These are phyloP conservation scores for Apodemus speciosus DNA, from an alignment of 2,113 vertebrate species.

Conservation along the genomic window DNA sequence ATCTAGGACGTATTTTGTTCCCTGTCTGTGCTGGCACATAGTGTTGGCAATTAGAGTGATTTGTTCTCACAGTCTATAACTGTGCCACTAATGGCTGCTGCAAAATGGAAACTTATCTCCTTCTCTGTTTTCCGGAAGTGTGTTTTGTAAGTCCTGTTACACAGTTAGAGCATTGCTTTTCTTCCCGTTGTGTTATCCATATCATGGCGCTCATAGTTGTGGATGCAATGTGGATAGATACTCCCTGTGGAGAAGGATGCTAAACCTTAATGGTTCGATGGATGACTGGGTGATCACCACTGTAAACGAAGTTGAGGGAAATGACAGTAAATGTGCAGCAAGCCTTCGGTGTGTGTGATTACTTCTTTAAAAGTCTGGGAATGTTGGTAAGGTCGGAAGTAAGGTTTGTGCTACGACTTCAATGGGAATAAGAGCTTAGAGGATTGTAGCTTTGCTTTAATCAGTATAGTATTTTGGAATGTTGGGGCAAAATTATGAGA, in stretches of 20 bases:
- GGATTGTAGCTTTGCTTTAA: not conserved
- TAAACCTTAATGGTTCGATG: slow-evolving; percentile 13
- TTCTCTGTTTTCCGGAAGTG: slow-evolving; percentile 50
- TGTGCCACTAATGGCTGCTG: slow-evolving; percentile 14
- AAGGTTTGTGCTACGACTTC: not conserved
- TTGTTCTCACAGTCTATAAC: slow-evolving; percentile 22
- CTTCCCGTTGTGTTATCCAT: slow-evolving; percentile 28
- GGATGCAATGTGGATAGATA: slow-evolving; percentile 39
- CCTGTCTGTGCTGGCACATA: not conserved
- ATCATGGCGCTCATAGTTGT: slow-evolving; percentile 27
- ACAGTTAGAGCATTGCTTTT: not conserved
- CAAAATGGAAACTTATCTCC: slow-evolving; percentile 1
- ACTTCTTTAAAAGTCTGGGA: slow-evolving; percentile 43
- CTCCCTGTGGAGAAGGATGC: slow-evolving; percentile 50
- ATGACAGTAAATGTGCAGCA: not conserved
- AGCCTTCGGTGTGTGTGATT: slow-evolving; percentile 24
- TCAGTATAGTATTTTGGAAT: not conserved
- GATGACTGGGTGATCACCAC: slow-evolving; percentile 34
- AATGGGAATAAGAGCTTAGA: not conserved
- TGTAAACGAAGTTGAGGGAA: slow-evolving; percentile 26
- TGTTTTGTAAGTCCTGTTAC: slow-evolving; percentile 12
- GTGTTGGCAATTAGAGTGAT: slow-evolving; percentile 38
- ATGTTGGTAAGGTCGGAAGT: not conserved
- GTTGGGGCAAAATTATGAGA: slow-evolving; percentile 23
- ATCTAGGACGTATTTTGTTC: slow-evolving; percentile 7